Evolutionary conservation across 2,888 invertebrate genomes (phyloP), one percentile per base, ranked within the genome.

Genomic region (Tinea pellionella): DNA sequence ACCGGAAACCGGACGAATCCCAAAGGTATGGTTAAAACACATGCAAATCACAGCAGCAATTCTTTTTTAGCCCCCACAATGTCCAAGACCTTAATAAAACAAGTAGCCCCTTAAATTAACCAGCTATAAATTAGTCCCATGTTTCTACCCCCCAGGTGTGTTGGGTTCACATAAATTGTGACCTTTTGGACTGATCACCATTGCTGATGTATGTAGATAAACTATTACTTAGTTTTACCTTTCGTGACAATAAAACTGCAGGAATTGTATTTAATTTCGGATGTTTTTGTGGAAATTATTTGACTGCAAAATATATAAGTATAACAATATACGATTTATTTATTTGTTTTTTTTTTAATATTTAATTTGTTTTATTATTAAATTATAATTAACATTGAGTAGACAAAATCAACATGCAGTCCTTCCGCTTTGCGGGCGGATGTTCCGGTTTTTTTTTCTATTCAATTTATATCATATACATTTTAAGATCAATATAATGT

Each of bases 41-140:
- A 84, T 82, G 82, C 81, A 82, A 83, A 83, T 83, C 80, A 76
- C 75, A 69, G 66, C 69, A 70, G 74, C 78, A 69, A 78, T 81
- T 80, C 80, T 80, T 82, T 59, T 75, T 67, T 67, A 71, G 63
- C 63, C 60, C 56, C 51, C 59, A 18, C 4, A 29, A 24, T 37
- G 59, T 24, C 61, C 53, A 63, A 63, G 66, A 65, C 67, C 57
- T 56, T 65, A 68, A 73, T 76, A 74, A 76, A 74, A 72, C 71
- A 76, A 69, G 68, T 68, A 60, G 59, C 37, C 62, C 62, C 67
- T 73, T 74, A 73, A 80, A 79, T 81, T 80, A 80, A 78, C 74
- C 67, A 70, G 68, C 74, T 67, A 75, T 79, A 78, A 77, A 78
- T 80, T 78, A 78, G 73, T 70, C 69, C 70, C 73, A 71, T 18